Base-by-base conservation (phyloP, 92 coral and sea anemone species). In the Siderastrea radians region DNA sequence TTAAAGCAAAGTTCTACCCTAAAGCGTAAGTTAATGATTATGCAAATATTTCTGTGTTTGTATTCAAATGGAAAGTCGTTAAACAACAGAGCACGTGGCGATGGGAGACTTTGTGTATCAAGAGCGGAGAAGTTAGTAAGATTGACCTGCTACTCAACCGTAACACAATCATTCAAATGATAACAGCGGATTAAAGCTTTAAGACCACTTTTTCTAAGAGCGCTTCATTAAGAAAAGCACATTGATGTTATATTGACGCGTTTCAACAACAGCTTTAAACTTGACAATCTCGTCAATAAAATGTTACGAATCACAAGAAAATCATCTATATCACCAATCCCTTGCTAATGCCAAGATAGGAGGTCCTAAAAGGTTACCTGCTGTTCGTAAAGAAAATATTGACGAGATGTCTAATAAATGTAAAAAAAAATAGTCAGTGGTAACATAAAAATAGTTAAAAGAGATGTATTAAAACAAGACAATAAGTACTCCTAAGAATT, bases 51-150 rank as follows among this genome's bases (percentile, higher is more conserved):
- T 19, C 49, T 9, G 80, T 5, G 8, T 19, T 74, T 52, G 10
- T 49, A 62, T 60, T 50, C 49, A 26, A 49, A 49, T 66, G 49
- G 0, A 11, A 8, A 38, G 47, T 19, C 38, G 13, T 17, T 52
- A 79, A 5, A 50, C 83, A 79, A 76, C 67, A 13, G 68, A 14
- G 49, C 86, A 81, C 77, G 86, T 81, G 86, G 68, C 46, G 55
- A 16, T 26, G 16, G 38, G 3, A 46, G 19, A 57, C 5, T 81
- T 81, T 81, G 86, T 69, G 12, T 46, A 17, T 26, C 60, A 43
- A 68, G 11, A 51, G 48, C 49, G 9, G 6, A 53, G 5, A 10
- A n/a, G 4, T 15, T 44, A 14, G 53, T 68, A 67, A 43, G 67
- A 4, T 5, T 1, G 11, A 6, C 16, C 2, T 4, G 55, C 7